Conservation (phyloP, 2,797 vertebrate genomes). For the Siniperca scherzeri region DNA sequence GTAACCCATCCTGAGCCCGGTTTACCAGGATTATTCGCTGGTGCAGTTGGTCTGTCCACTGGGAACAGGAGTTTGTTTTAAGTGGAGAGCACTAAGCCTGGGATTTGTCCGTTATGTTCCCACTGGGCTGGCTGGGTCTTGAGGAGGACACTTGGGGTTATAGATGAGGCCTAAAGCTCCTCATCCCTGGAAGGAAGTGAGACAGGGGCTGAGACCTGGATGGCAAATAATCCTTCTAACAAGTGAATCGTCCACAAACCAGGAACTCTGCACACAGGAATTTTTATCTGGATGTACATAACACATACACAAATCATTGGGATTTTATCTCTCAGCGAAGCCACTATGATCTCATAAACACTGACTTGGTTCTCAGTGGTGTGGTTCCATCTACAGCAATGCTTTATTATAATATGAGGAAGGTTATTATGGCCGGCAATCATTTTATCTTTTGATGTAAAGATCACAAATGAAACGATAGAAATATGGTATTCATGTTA, state of each 20-base stretch:
- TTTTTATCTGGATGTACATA: background rate
- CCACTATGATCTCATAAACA: background rate
- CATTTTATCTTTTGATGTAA: too few species aligned
- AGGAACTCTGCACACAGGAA: background rate
- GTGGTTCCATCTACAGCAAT: background rate
- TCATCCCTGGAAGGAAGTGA: conserved; percentile 6
- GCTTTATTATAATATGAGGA: too few species aligned
- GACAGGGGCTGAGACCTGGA: conserved; percentile 13
- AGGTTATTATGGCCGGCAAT: too few species aligned
- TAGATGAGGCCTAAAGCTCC: conserved; percentile 3
- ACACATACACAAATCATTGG: background rate
- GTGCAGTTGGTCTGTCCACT: conserved; percentile 27
- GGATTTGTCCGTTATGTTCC: conserved; percentile 62
- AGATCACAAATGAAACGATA: too few species aligned
- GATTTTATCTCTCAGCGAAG: background rate
- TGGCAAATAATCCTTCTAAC: conserved; percentile 14
- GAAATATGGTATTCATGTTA: too few species aligned
- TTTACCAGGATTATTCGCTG: conserved; percentile 57
- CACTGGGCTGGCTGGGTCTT: conserved; percentile 28
- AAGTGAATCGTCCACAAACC: conserved; percentile 19
- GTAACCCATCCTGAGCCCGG: conserved; percentile 35
- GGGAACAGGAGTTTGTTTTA: conserved; percentile 54
- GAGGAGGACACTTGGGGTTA: conserved; percentile 54
- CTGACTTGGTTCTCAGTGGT: background rate
- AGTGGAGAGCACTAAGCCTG: conserved; percentile 43